Conservation (phyloP, 2,797 vertebrate genomes). For the Oceanodroma leucorhoa region DNA sequence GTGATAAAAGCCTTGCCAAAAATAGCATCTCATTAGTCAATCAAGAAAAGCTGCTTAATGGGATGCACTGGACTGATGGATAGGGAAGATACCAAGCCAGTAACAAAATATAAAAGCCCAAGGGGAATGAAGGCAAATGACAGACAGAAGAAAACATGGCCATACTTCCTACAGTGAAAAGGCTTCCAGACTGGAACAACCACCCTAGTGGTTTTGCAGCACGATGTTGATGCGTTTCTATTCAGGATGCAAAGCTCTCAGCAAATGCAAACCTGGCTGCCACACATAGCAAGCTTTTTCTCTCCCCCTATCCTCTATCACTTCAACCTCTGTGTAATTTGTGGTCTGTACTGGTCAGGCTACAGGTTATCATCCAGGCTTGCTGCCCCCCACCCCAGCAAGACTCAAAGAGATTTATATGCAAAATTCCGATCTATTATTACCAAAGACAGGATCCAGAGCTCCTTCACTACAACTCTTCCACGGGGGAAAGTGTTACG, state of each 20-base stretch:
- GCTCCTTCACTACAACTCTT: background rate
- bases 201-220: background rate
- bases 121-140: background rate
- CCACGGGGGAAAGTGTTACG: background rate
- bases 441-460: background rate
- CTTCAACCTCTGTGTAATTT: background rate
- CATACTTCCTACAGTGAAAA: background rate
- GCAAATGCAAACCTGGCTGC: background rate
- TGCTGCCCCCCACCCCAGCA: background rate
- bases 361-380: background rate
- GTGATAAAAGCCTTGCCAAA: conserved; percentile 19
- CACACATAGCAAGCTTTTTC: background rate
- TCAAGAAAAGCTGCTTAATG: conserved; percentile 41
- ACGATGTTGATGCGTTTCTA: background rate
- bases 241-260: background rate
- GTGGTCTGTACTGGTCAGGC: background rate
- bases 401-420: background rate
- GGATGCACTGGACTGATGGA: background rate
- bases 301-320: background rate
- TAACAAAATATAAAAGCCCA: background rate
- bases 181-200: background rate
- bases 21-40: conserved; percentile 39
- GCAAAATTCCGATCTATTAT: background rate
- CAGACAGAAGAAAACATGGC: background rate
- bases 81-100: background rate